Conservation (phyloP, 1,140 invertebrate genomes). For the Drosophila eugracilis region DNA sequence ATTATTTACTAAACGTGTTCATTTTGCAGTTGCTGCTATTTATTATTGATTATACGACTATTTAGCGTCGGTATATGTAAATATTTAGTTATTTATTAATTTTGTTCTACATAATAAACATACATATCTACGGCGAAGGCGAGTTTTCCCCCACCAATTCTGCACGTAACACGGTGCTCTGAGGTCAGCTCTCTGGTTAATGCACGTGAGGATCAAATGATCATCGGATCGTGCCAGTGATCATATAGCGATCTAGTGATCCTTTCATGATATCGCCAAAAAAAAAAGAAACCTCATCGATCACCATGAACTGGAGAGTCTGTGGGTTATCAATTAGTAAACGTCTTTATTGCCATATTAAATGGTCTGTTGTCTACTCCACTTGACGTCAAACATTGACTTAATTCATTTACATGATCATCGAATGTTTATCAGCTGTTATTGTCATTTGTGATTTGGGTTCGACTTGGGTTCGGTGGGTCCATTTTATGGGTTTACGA, state of each 20-base stretch:
- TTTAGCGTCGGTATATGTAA: constrained; percentile 77
- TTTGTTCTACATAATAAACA: constrained; percentile 53
- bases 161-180: constrained; percentile 31
- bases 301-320: constrained; percentile 7
- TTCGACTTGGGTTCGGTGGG: constrained; percentile 30
- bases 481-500: constrained; percentile 30
- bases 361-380: constrained; percentile 73
- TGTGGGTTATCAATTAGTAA: constrained; percentile 65
- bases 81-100: constrained; percentile 78
- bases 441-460: constrained; percentile 22
- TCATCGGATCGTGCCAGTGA: neutral
- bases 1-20: constrained; percentile 83
- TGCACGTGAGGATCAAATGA: constrained; percentile 13
- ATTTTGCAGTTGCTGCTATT: constrained; percentile 78
- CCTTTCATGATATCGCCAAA: constrained; percentile 13
- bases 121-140: neutral
- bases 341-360: constrained; percentile 71
- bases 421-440: constrained; percentile 39
- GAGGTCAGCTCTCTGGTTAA: neutral
- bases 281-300: neutral
- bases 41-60: constrained; percentile 81
- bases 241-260: constrained; percentile 10
- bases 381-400: constrained; percentile 67
- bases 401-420: constrained; percentile 73
- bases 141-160: constrained; percentile 17